Evolutionary conservation across 2,888 invertebrate genomes (phyloP), one percentile per base, ranked within the genome.

Genomic region (Drosophila neoperkinsi): DNA sequence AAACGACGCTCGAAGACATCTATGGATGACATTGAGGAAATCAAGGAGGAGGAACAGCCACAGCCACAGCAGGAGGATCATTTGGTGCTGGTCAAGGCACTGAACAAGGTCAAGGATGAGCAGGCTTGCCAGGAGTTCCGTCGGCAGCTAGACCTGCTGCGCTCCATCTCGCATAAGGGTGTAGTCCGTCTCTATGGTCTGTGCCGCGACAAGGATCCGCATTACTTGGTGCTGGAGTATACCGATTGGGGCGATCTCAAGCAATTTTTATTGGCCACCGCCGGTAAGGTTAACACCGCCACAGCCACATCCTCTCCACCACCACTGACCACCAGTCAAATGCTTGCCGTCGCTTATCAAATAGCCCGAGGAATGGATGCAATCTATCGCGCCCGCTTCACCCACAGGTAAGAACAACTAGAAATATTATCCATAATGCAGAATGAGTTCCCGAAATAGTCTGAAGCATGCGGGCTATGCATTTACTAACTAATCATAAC

Each of bases 161-260:
- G 96, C 57, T 96, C 96, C 71, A 94, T 97, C n/a, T 95, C 96
- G 9, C 98, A 98, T 92, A 96, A 96, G 77, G 96, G 97, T 90
- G 95, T 99, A 1, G 96, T 95, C 0, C 96, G 96, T 46, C 93
- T 98, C 52, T 94, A 97, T 60, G 98, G 98, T 0, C 94, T 98
- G 11, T 98, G 98, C 91, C 95, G 96, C 53, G 97, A 97, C 60
- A 94, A 95, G 5, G 97, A 98, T 81, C 98, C 98, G 0, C 97
- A 98, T 91, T 97, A 96, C 89, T 95, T 98, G 95, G 95, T 99
- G 30, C 93, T 98, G 18, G 98, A 99, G 91, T 97, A 98, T 91
- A 98, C 98, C 4, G 98, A 99, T 92, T 98, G 98, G 98, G 98
- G 98, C 9, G 98, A 98, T 92, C 94, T 99, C 60, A 98, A 98